Conservation (phyloP, 2,888 invertebrate genomes). For the Lordiphosa andalusiaca region DNA sequence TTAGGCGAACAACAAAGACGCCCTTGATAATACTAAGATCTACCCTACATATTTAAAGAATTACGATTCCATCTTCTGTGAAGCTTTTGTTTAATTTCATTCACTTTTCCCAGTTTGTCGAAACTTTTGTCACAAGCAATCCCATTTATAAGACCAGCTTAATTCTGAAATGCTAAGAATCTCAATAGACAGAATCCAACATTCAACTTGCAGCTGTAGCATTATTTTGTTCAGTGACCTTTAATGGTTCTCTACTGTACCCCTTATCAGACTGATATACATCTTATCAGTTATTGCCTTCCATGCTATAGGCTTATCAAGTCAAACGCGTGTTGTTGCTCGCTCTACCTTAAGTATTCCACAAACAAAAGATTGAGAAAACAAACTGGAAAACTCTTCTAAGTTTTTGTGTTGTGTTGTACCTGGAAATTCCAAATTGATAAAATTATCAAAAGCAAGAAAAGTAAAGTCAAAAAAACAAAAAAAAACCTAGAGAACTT, state of each 20-base stretch:
- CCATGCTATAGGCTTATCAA: slow-evolving; percentile 48
- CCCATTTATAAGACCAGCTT: too few species aligned
- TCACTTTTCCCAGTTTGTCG: too few species aligned
- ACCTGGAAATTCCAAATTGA: slow-evolving; percentile 57
- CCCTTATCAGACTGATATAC: slow-evolving; percentile 23
- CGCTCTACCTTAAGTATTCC: slow-evolving; percentile 13
- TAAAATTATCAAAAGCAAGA: slow-evolving; percentile 48
- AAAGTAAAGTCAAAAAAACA: slow-evolving; percentile 1
- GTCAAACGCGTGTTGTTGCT: slow-evolving; percentile 19
- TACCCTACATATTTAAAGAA: too few species aligned
- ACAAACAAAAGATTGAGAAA: slow-evolving; percentile 72
- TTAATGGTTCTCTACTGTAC: slow-evolving; percentile 9
- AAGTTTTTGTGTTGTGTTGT: slow-evolving; percentile 18
- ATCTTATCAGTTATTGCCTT: slow-evolving; percentile 65
- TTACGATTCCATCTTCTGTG: too few species aligned
- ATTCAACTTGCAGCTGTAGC: too few species aligned
- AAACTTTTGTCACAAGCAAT: too few species aligned
- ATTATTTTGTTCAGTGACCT: too few species aligned
- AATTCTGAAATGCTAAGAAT: too few species aligned
- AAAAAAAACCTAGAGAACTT: slow-evolving; percentile 13
- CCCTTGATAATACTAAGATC: too few species aligned
- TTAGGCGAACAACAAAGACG: too few species aligned
- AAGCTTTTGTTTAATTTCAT: too few species aligned
- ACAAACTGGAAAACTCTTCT: slow-evolving; percentile 54
- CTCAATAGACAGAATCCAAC: neutral